Conservation (phyloP, 2,888 invertebrate species). For the Serripes groenlandicus region DNA sequence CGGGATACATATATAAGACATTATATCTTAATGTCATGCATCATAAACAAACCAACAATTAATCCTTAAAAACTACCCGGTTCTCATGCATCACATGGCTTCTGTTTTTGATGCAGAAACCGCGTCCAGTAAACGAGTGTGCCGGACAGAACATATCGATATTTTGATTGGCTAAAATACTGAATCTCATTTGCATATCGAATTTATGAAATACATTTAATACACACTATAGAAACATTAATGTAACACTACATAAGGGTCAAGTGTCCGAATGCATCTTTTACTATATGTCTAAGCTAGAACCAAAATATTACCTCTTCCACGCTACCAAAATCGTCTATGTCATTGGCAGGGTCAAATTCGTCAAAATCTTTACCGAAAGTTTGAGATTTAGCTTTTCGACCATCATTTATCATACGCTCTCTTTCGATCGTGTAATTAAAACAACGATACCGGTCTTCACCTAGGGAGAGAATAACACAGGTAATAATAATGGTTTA, state of each 20-base stretch:
- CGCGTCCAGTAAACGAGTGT: too few relatives aligned
- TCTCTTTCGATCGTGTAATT: conserved; percentile 35
- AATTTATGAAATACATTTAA: background rate
- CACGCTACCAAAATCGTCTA: conserved; percentile 66
- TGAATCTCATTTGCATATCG: background rate
- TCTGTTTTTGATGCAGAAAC: too few relatives aligned
- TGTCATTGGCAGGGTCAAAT: conserved; percentile 76
- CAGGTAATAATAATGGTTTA: too few relatives aligned
- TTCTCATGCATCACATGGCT: too few relatives aligned
- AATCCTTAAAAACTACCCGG: too few relatives aligned
- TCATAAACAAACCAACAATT: too few relatives aligned
- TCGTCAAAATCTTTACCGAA: conserved; percentile 67
- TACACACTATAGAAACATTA: background rate
- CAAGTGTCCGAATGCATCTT: background rate
- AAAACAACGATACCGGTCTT: conserved; percentile 76
- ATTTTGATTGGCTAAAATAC: too few relatives aligned
- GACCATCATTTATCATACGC: conserved; percentile 39
- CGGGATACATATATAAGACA: too few relatives aligned
- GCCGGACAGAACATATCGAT: too few relatives aligned
- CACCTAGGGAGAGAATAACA: conserved; percentile 67
- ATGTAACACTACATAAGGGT: background rate
- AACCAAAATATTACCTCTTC: too few relatives aligned
- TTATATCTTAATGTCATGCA: too few relatives aligned
- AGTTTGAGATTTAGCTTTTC: conserved; percentile 11
- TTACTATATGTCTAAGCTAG: too few relatives aligned